These are phyloP conservation scores for Neopelma chrysocephalum DNA, from an alignment of 2,797 vertebrate species.

Conservation along the genomic window DNA sequence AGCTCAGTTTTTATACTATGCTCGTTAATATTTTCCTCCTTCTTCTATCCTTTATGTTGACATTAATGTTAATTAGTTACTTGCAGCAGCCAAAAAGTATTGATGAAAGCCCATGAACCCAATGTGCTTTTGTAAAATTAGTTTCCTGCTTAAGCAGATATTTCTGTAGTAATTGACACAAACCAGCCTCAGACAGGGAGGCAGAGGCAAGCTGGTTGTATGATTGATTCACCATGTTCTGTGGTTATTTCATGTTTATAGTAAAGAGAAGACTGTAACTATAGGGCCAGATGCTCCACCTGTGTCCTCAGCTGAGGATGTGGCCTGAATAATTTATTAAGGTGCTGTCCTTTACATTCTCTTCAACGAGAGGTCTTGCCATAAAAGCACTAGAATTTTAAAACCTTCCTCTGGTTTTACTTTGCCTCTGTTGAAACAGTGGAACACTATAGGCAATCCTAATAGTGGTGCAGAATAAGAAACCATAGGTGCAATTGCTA, in stretches of 20 bases:
- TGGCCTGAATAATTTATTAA: slow-evolving; percentile 37
- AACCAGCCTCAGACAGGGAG: background rate
- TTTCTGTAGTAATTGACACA: slow-evolving; percentile 51
- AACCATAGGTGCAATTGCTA: fast-evolving
- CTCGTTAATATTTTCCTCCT: background rate
- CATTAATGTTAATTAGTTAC: slow-evolving; percentile 46
- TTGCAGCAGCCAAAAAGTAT: slow-evolving; percentile 47
- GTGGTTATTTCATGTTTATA: slow-evolving; percentile 15
- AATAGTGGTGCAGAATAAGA: background rate
- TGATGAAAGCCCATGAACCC: slow-evolving; percentile 8
- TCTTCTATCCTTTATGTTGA: slow-evolving; percentile 37
- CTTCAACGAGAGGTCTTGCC: background rate
- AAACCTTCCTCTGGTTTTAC: background rate
- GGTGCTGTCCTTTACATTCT: background rate
- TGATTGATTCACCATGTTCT: slow-evolving; percentile 27
- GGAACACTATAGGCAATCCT: background rate
- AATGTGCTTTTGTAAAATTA: slow-evolving; percentile 22
- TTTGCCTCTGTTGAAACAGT: background rate
- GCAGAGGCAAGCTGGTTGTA: background rate
- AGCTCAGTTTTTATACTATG: background rate
- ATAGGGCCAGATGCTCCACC: slow-evolving; percentile 13
- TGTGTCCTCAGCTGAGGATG: slow-evolving; percentile 12
- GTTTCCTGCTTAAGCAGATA: slow-evolving; percentile 47
- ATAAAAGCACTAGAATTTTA: background rate
- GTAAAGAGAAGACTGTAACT: background rate